Evolutionary conservation across 2,888 invertebrate species (phyloP).

Genomic region (Heliconius aoede): DNA sequence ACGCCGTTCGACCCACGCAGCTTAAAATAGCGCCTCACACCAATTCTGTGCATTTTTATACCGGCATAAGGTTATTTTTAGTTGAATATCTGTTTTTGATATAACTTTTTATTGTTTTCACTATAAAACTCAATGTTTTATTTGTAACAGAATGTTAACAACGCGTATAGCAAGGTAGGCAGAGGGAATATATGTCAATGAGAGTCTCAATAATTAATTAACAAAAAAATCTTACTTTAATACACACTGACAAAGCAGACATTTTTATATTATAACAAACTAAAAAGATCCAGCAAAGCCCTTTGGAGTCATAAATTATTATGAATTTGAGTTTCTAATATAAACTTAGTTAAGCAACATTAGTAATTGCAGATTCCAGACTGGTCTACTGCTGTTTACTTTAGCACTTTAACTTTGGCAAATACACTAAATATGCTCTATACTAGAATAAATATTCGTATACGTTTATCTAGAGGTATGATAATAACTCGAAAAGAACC

Average conservation of each 20-base stretch:
- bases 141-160: background rate
- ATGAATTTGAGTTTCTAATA: conserved; percentile 1
- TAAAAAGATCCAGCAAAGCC: background rate
- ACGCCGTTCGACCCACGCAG: conserved; percentile 34
- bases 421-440: background rate
- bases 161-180: too few relatives aligned
- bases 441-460: background rate
- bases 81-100: conserved; percentile 3
- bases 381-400: background rate
- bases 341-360: conserved; percentile 1
- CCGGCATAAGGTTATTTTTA: conserved; percentile 3
- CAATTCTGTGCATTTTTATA: conserved; percentile 23
- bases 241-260: too few relatives aligned
- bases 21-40: conserved; percentile 45
- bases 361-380: background rate
- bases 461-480: too few relatives aligned
- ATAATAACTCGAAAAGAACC: too few relatives aligned
- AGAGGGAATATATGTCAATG: too few relatives aligned
- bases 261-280: too few relatives aligned
- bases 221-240: too few relatives aligned
- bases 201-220: too few relatives aligned
- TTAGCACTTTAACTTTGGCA: conserved; percentile 5
- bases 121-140: background rate
- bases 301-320: background rate
- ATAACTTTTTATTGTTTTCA: background rate